phyloP scores from a whole-genome alignment of 2,888 invertebrate genomes.

The Andrena hattorfiana region DNA sequence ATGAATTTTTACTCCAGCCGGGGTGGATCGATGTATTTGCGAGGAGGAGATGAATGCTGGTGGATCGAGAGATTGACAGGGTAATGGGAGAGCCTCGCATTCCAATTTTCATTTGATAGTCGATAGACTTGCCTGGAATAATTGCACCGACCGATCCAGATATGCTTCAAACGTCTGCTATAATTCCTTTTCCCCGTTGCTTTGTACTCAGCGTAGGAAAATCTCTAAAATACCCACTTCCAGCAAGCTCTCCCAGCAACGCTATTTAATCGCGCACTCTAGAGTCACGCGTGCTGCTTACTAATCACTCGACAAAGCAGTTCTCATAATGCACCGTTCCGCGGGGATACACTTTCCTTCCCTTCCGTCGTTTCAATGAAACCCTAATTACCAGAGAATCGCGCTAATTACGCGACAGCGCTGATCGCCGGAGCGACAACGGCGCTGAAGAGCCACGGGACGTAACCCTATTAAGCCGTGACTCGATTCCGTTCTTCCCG shows the following conservation, averaged over 20 bases:
- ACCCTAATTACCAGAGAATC: slow-evolving; percentile 20
- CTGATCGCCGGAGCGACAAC: slow-evolving; percentile 9
- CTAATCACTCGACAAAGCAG: slow-evolving; percentile 6
- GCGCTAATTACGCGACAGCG: slow-evolving; percentile 22
- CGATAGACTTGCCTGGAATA: no score
- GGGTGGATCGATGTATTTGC: background rate
- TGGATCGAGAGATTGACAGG: background rate
- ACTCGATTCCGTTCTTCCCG: slow-evolving; percentile 2
- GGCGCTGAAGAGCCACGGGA: background rate
- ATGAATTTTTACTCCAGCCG: slow-evolving; percentile 14
- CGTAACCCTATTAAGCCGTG: slow-evolving; percentile 28
- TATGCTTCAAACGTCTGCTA: no score
- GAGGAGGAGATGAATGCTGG: background rate
- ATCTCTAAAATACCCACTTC: background rate
- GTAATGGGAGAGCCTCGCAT: background rate
- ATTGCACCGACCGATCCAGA: no score
- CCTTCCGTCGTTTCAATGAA: background rate
- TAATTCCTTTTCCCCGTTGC: background rate
- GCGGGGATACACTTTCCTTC: background rate
- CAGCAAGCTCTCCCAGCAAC: background rate
- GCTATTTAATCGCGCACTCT: slow-evolving; percentile 1
- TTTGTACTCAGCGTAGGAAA: background rate
- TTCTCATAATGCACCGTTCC: background rate
- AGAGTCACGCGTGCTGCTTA: background rate
- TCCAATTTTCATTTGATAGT: background rate